Evolutionary conservation across 2,888 invertebrate genomes (phyloP).

Genomic region (Troides helena): DNA sequence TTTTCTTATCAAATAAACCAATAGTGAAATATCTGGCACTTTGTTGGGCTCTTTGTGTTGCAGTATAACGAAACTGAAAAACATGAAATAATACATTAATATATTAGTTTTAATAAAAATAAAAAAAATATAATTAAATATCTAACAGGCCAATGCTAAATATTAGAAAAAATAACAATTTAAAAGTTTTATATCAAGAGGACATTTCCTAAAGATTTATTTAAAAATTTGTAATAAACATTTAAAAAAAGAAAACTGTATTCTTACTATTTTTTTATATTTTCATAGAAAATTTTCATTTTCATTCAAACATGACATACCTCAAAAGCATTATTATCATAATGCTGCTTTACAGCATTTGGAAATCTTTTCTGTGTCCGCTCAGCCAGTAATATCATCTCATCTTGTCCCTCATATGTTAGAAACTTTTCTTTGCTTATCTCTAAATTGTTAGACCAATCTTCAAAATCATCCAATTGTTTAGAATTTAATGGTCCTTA

Average conservation of each 20-base stretch:
- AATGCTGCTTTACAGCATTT: slow-evolving; percentile 80
- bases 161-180: too few relatives aligned
- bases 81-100: too few relatives aligned
- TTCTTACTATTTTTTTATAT: too few relatives aligned
- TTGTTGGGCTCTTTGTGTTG: slow-evolving; percentile 86
- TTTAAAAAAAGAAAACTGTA: too few relatives aligned
- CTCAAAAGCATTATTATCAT: slow-evolving; percentile 80
- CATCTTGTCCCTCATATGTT: slow-evolving; percentile 87
- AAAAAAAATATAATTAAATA: too few relatives aligned
- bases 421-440: slow-evolving; percentile 80
- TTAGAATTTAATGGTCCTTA: slow-evolving; percentile 61
- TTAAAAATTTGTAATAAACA: too few relatives aligned
- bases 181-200: too few relatives aligned
- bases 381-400: slow-evolving; percentile 86
- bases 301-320: slow-evolving; percentile 51
- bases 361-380: slow-evolving; percentile 88
- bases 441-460: slow-evolving; percentile 81
- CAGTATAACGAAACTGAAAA: slow-evolving; percentile 87
- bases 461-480: slow-evolving; percentile 67
- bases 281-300: too few relatives aligned
- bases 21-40: slow-evolving; percentile 88
- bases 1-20: slow-evolving; percentile 86
- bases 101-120: too few relatives aligned
- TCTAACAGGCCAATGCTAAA: too few relatives aligned
- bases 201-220: too few relatives aligned